These are phyloP conservation scores for Mormyrus hasselquistii DNA, from an alignment of 2,797 vertebrate genomes.

Conservation along the genomic window DNA sequence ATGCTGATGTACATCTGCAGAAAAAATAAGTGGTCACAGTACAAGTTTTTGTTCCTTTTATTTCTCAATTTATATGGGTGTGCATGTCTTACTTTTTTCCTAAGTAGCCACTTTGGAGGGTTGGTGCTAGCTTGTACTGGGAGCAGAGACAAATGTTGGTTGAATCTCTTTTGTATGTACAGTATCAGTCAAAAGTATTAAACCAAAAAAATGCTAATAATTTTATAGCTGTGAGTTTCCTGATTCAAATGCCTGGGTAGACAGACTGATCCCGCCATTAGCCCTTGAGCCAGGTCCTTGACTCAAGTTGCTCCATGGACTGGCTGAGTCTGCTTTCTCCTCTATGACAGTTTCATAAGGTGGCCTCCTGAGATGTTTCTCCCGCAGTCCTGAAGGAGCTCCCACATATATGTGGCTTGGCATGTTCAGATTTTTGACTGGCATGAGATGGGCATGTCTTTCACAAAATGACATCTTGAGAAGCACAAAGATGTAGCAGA, in stretches of 20 bases:
- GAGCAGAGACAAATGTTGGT: neutral
- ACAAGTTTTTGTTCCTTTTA: neutral
- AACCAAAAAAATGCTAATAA: neutral
- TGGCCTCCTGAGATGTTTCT: neutral
- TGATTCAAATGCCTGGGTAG: neutral
- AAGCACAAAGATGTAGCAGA: neutral
- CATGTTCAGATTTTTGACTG: neutral
- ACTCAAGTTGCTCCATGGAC: neutral
- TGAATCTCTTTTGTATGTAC: neutral
- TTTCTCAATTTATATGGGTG: neutral
- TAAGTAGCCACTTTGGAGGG: neutral
- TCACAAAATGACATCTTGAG: neutral
- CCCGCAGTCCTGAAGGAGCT: neutral
- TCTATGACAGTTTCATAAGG: neutral
- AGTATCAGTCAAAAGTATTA: neutral
- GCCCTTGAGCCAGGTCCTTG: neutral
- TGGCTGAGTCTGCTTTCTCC: neutral
- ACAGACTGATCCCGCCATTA: neutral
- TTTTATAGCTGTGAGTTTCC: neutral
- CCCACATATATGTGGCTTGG: neutral
- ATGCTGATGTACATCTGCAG: neutral
- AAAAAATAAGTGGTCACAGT: neutral
- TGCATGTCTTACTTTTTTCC: neutral
- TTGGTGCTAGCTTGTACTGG: neutral
- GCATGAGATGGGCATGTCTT: neutral